phyloP scores from a whole-genome alignment of 2,797 vertebrate species.

The Alca torda region DNA sequence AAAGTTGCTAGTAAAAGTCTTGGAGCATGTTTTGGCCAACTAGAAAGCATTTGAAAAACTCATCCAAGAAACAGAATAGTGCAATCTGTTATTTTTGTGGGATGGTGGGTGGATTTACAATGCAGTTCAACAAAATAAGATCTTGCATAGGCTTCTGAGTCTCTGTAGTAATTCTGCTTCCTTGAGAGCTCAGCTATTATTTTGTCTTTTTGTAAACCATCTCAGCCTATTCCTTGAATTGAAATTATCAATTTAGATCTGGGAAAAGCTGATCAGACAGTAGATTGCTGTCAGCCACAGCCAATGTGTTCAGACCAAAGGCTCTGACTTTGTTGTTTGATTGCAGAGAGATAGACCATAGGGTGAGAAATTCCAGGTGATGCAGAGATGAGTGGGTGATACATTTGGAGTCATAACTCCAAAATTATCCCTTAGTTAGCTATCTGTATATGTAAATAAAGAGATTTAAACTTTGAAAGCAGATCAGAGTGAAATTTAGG shows the following conservation, averaged over 20 bases:
- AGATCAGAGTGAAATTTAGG: background rate
- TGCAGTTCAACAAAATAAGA: conserved; percentile 26
- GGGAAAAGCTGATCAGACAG: background rate
- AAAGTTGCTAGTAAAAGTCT: conserved; percentile 11
- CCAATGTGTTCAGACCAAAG: background rate
- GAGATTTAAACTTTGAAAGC: background rate
- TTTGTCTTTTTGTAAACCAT: background rate
- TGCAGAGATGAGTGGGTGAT: background rate
- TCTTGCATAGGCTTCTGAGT: background rate
- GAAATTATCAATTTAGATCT: background rate
- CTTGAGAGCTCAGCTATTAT: background rate
- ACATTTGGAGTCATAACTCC: background rate
- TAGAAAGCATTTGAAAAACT: conserved; percentile 28
- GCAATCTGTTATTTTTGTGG: conserved; percentile 52
- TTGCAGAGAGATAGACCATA: background rate
- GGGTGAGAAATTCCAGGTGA: background rate
- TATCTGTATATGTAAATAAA: background rate
- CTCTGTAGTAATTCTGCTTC: conserved; percentile 38
- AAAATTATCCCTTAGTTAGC: background rate
- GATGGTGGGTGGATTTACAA: conserved; percentile 44
- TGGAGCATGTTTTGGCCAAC: conserved; percentile 10
- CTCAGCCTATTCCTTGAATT: background rate
- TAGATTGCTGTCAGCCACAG: background rate
- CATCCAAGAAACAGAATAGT: conserved; percentile 42
- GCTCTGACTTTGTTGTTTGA: background rate